Evolutionary conservation across 2,797 vertebrate genomes (phyloP).

Genomic region (Protosalanx chinensis): DNA sequence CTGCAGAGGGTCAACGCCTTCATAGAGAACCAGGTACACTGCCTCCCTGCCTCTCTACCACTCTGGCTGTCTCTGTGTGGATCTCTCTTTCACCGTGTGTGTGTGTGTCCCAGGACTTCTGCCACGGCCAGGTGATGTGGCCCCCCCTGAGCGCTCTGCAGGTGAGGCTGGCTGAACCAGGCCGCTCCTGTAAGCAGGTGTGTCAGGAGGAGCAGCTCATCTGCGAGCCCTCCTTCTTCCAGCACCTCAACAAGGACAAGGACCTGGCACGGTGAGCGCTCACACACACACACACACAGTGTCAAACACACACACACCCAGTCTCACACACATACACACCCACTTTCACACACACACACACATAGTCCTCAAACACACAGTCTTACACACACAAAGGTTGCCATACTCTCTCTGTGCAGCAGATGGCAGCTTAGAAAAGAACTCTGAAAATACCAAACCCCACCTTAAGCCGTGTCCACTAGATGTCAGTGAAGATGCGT

Average conservation of each 20-base stretch:
- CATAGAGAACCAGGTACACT: slow-evolving; percentile 90
- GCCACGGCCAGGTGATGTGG: slow-evolving; percentile 99
- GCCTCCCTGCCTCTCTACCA: neutral
- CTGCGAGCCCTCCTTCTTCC: slow-evolving; percentile 97
- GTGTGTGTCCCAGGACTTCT: slow-evolving; percentile 85
- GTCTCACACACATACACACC: neutral
- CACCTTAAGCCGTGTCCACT: slow-evolving; percentile 14
- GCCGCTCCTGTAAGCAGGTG: slow-evolving; percentile 92
- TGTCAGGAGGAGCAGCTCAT: slow-evolving; percentile 97
- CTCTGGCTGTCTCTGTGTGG: neutral
- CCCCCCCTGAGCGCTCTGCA: slow-evolving; percentile 88
- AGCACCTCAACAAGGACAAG: slow-evolving; percentile 97
- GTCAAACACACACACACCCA: slow-evolving; percentile 3
- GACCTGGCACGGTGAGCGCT: slow-evolving; percentile 84
- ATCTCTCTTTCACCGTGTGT: neutral
- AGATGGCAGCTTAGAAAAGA: slow-evolving; percentile 25
- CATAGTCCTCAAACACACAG: too few species aligned
- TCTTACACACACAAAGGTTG: neutral
- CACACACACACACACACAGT: neutral
- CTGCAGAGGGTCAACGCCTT: slow-evolving; percentile 95
- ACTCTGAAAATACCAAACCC: neutral
- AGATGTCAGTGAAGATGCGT: neutral
- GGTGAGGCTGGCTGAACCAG: slow-evolving; percentile 85
- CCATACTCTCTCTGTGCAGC: neutral
- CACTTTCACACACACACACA: neutral